phyloP scores from a whole-genome alignment of 1,140 invertebrate genomes.

The Matsumurasca onukii region DNA sequence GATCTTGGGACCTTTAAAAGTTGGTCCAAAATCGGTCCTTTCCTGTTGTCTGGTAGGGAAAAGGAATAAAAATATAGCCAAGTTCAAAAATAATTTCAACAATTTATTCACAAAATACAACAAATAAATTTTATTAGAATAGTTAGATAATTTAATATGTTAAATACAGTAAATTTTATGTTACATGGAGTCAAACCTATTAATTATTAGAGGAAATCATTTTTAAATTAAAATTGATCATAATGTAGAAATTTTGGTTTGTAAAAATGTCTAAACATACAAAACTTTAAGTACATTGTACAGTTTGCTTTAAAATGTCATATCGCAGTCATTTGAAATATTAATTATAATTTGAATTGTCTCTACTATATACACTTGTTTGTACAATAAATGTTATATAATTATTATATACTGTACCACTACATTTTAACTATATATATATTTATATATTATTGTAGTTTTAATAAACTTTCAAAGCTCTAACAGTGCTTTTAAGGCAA shows the following conservation, averaged over 20 bases:
- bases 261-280: conserved; percentile 15
- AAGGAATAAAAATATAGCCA: too few relatives aligned
- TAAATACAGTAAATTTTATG: conserved; percentile 5
- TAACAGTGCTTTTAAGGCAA: background rate
- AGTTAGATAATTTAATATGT: conserved; percentile 17
- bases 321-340: conserved; percentile 16
- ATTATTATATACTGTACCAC: conserved; percentile 23
- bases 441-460: conserved; percentile 26
- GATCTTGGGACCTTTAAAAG: too few relatives aligned
- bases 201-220: background rate
- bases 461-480: conserved; percentile 10
- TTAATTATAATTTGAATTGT: conserved; percentile 24
- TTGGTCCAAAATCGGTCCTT: too few relatives aligned
- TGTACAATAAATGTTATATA: conserved; percentile 25
- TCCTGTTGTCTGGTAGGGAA: too few relatives aligned
- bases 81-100: conserved; percentile 28
- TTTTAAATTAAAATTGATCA: too few relatives aligned
- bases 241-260: conserved; percentile 9
- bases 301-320: background rate
- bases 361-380: conserved; percentile 18
- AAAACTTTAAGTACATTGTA: conserved; percentile 18
- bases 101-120: conserved; percentile 31
- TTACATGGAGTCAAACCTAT: conserved; percentile 14
- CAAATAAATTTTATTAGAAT: conserved; percentile 27
- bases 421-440: conserved; percentile 30